phyloP scores from a whole-genome alignment of 2,113 vertebrate species.

The Progne subis region DNA sequence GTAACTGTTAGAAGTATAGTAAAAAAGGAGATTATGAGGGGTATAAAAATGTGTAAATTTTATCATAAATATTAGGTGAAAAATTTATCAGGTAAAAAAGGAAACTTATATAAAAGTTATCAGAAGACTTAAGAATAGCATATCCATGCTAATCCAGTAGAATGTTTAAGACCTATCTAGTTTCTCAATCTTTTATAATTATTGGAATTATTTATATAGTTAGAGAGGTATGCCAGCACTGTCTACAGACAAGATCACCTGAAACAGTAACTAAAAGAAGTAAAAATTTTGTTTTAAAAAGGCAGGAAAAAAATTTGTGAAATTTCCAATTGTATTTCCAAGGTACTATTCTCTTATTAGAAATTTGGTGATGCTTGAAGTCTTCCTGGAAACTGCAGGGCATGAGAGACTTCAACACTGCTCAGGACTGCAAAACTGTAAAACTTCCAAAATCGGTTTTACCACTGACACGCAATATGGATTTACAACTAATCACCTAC shows the following conservation, averaged over 20 bases:
- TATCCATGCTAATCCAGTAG: not conserved
- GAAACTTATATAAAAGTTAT: not conserved
- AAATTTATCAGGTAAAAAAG: not conserved
- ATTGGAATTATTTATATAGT: not conserved
- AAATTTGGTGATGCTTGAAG: not conserved
- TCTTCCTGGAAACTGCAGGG: not conserved
- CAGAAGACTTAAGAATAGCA: not conserved
- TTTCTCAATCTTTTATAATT: not conserved
- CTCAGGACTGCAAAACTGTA: not conserved
- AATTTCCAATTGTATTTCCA: not conserved
- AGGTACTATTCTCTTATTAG: not conserved
- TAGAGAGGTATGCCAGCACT: not conserved
- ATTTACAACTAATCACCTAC: not conserved
- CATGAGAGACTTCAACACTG: not conserved
- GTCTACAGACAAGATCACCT: not conserved
- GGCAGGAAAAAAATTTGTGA: fast-evolving
- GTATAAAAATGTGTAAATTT: not conserved
- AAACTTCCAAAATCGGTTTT: not conserved
- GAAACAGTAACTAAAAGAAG: not conserved
- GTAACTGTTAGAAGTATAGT: not conserved
- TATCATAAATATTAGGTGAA: not conserved
- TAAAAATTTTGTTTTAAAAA: not conserved
- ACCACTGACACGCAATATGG: not conserved
- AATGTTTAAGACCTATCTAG: not conserved
- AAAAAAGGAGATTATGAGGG: not conserved